A percentile compares a stretch with the other conserved stretches of the same genome.
Conservation (phyloP, 1,140 invertebrate species). For the Phthorimaea operculella region DNA sequence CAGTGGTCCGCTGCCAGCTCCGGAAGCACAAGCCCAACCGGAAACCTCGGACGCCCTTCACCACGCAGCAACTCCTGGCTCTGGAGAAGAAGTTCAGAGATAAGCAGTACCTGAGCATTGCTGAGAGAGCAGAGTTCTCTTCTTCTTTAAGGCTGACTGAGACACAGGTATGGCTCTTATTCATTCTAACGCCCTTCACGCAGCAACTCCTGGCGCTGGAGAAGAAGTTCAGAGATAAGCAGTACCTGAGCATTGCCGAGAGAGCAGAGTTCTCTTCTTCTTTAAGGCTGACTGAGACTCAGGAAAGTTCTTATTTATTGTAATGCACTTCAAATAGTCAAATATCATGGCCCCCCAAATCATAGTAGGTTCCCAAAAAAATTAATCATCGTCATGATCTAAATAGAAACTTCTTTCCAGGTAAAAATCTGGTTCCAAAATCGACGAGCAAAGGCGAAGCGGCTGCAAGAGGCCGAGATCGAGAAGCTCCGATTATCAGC, state of each 20-base stretch:
- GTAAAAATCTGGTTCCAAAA: conserved; percentile 99
- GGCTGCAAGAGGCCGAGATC: conserved; percentile 93
- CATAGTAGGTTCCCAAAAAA: too few relatives aligned
- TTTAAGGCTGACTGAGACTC: conserved; percentile 94
- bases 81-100: conserved; percentile 96
- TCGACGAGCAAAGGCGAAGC: conserved; percentile 91
- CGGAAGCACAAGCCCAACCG: conserved; percentile 94
- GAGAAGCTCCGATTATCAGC: conserved; percentile 73
- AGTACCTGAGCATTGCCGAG: conserved; percentile 96
- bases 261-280: conserved; percentile 95
- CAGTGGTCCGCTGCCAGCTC: conserved; percentile 90
- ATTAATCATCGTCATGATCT: too few relatives aligned
- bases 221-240: conserved; percentile 95
- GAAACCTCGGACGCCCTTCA: conserved; percentile 97
- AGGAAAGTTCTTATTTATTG: too few relatives aligned
- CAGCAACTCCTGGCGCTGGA: conserved; percentile 94
- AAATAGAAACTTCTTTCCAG: conserved; percentile 21
- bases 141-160: conserved; percentile 94
- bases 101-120: conserved; percentile 96
- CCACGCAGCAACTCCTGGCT: conserved; percentile 92
- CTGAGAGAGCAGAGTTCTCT: conserved; percentile 96
- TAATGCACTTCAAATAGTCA: too few relatives aligned
- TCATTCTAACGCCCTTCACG: too few relatives aligned
- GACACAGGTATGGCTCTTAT: conserved; percentile 73
- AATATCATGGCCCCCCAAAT: too few relatives aligned